Conservation (phyloP, 2,113 vertebrate genomes). For the Scortum barcoo region DNA sequence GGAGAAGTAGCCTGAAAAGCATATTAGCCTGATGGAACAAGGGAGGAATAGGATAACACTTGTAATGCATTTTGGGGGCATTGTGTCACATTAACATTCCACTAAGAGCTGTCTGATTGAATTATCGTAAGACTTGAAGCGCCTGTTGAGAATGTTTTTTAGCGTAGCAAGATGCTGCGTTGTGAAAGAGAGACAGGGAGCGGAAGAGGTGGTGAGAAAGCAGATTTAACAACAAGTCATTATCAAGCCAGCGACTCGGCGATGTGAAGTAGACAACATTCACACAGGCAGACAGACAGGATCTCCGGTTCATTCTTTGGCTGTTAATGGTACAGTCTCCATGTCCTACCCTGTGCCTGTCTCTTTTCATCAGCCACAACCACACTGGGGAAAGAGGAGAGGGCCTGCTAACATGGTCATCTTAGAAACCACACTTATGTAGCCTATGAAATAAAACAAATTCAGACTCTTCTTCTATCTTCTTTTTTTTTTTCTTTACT, state of each 20-base stretch:
- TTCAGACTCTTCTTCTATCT: too few relatives aligned
- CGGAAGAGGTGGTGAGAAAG: slow-evolving; percentile 30
- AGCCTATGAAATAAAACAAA: background rate
- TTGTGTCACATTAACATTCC: slow-evolving; percentile 43
- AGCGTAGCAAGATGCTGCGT: background rate
- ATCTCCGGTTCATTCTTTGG: slow-evolving; percentile 35
- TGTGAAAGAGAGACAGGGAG: slow-evolving; percentile 19
- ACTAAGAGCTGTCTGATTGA: slow-evolving; percentile 68
- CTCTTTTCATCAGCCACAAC: slow-evolving; percentile 17
- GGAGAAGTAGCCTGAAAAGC: slow-evolving; percentile 26
- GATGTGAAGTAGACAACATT: slow-evolving; percentile 4
- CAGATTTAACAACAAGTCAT: slow-evolving; percentile 49
- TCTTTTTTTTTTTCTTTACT: background rate
- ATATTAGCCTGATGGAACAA: slow-evolving; percentile 25
- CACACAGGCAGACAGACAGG: slow-evolving; percentile 10
- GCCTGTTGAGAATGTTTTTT: slow-evolving; percentile 43
- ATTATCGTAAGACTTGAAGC: slow-evolving; percentile 49
- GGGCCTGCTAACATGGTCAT: background rate
- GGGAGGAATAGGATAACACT: slow-evolving; percentile 46
- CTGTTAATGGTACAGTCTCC: slow-evolving; percentile 40
- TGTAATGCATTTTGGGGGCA: slow-evolving; percentile 53
- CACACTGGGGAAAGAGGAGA: background rate
- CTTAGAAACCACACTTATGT: background rate
- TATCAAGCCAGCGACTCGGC: slow-evolving; percentile 27
- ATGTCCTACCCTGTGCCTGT: slow-evolving; percentile 25